Evolutionary conservation across 2,797 vertebrate genomes (phyloP).

Genomic region (Okamejei kenojei): DNA sequence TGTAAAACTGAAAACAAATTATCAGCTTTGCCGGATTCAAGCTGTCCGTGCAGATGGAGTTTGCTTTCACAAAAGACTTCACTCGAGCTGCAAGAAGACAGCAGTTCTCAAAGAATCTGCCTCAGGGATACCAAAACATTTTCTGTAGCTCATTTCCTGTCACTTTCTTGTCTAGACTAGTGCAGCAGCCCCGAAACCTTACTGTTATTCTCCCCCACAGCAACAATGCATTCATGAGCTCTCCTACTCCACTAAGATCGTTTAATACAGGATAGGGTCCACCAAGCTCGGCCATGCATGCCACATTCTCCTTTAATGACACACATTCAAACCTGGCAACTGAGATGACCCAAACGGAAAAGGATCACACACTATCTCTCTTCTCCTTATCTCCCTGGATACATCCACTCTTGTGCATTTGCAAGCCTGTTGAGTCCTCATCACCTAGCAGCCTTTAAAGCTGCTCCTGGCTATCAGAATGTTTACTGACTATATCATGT

Average conservation of each 20-base stretch:
- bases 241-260: not conserved
- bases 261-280: constrained; percentile 1
- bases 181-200: constrained; percentile 29
- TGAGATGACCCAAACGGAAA: not conserved
- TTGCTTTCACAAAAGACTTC: constrained; percentile 38
- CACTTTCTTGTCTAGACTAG: constrained; percentile 45
- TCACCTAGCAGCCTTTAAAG: not conserved
- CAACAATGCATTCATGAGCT: not conserved
- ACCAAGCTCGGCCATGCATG: not conserved
- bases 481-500: not conserved
- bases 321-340: not conserved
- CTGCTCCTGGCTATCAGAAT: not conserved
- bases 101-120: constrained; percentile 39
- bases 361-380: not conserved
- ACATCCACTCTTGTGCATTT: too few relatives aligned
- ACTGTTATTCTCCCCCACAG: constrained; percentile 30
- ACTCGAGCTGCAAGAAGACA: constrained; percentile 32
- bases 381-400: not conserved
- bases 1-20: constrained; percentile 59
- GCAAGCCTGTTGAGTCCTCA: not conserved
- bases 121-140: constrained; percentile 49
- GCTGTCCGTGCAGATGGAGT: constrained; percentile 45
- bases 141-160: constrained; percentile 48
- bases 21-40: constrained; percentile 52
- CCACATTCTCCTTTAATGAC: not conserved